phyloP scores from a whole-genome alignment of 1,140 invertebrate genomes.

The Portunus trituberculatus region DNA sequence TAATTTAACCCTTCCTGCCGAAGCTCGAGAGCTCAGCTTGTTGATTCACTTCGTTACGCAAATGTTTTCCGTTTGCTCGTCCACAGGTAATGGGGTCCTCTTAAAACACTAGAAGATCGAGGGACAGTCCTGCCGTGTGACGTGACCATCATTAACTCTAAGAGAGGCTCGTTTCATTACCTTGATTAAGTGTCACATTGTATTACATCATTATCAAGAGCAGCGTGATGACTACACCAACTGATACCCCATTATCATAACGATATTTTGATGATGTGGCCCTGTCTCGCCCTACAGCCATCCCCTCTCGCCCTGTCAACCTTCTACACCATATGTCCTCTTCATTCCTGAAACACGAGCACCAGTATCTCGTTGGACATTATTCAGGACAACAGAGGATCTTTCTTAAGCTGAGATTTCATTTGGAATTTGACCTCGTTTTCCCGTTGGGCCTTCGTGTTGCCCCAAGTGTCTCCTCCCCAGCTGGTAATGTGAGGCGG shows the following conservation, averaged over 20 bases:
- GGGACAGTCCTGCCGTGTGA: neutral
- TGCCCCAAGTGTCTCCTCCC: neutral
- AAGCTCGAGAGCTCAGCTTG: neutral
- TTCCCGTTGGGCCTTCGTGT: conserved; percentile 5
- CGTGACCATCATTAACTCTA: neutral
- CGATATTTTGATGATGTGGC: conserved; percentile 46
- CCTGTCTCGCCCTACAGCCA: neutral
- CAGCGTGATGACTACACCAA: neutral
- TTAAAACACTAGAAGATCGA: neutral
- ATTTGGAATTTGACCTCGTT: conserved; percentile 13
- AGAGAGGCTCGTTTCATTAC: neutral
- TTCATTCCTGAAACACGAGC: neutral
- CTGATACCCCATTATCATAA: conserved; percentile 54
- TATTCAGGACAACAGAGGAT: neutral
- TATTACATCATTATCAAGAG: neutral
- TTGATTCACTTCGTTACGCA: conserved; percentile 51
- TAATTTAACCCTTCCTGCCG: conserved; percentile 53
- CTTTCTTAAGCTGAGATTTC: conserved; percentile 35
- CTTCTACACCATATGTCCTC: neutral
- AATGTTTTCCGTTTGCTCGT: conserved; percentile 57
- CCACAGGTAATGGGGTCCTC: neutral
- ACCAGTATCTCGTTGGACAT: neutral
- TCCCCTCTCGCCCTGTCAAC: neutral
- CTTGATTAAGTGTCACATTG: neutral
- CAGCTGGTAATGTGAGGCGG: neutral